Base-by-base conservation (phyloP, 2,113 vertebrate species). In the Lipophrys pholis region DNA sequence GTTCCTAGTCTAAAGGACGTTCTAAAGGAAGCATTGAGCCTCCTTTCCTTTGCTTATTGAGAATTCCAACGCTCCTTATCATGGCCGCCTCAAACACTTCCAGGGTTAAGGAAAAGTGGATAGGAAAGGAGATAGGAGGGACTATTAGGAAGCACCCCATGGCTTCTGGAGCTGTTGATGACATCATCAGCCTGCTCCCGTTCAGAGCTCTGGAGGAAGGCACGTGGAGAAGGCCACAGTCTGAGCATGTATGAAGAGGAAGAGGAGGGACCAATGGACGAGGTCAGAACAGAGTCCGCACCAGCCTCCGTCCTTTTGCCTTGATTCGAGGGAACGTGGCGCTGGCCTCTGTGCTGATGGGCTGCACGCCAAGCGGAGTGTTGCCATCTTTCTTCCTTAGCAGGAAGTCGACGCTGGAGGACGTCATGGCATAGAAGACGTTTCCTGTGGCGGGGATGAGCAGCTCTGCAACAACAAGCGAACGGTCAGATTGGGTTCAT, bases 341-440 rank as follows among this genome's bases (percentile, higher is more conserved):
- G 14, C 94, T 93, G 55, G 81, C 94, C 85, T 93, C 94, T 2
- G 86, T 91, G 67, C 64, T 88, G 7, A 91, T 89, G 11, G 87
- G 84, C 45, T 78, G 90, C 6, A 53, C 82, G 74, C 88, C 85
- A 6, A 87, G 49, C 5, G 88, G 87, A 6, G 90, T 69, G 63
- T 86, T 87, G 2, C 87, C 87, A n/a, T 84, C 74, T 81, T 93
- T 93, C 64, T 88, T 92, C 14, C 94, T 90, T 40, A 97, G 83
- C 77, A 96, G 86, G 89, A 97, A 97, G 85, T 97, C 96, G 0
- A 94, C 89, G n/a, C 95, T 96, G 0, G 93, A 90, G 2, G 96
- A 91, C 0, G 92, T 95, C 96, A 97, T 97, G 76, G 96, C 96
- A 1, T 97, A 97, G 90, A 97, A 97, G 78, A 96, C 94, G 0